phyloP scores from a whole-genome alignment of 2,888 invertebrate species.

The Phortica okadai region DNA sequence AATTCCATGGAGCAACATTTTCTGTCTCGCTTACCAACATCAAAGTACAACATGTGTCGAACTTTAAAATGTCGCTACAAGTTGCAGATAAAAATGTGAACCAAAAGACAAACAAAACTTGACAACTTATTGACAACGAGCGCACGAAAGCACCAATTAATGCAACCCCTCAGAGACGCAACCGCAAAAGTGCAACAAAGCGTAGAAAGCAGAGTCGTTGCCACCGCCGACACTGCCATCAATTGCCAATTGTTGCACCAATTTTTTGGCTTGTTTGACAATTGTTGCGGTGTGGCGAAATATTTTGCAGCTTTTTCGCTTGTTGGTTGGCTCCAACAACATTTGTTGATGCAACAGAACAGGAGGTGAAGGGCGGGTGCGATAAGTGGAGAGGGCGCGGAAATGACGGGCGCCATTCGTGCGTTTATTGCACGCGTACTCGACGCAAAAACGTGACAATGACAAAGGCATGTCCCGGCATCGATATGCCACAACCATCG shows the following conservation, averaged over 20 bases:
- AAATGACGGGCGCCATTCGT: slow-evolving; percentile 2
- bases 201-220: slow-evolving; percentile 6
- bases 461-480: slow-evolving; percentile 21
- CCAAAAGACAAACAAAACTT: no score
- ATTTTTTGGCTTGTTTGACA: slow-evolving; percentile 31
- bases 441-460: slow-evolving; percentile 26
- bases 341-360: not conserved
- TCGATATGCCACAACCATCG: not conserved
- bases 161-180: slow-evolving; percentile 9
- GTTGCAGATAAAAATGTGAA: no score
- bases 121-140: not conserved
- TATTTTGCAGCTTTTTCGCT: slow-evolving; percentile 6
- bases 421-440: slow-evolving; percentile 26
- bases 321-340: not conserved
- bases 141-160: not conserved
- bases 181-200: slow-evolving; percentile 31
- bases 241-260: slow-evolving; percentile 24
- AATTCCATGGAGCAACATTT: no score
- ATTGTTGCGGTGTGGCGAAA: slow-evolving; percentile 29
- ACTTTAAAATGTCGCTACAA: no score
- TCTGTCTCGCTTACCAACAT: no score
- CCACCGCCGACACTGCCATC: not conserved
- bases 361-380: not conserved
- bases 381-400: not conserved
- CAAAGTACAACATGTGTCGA: no score